Evolutionary conservation across 37 sponge, comb jelly and placozoan genomes (phyloP), one percentile per base, ranked within the genome.

Genomic region (Axinella damicornis): DNA sequence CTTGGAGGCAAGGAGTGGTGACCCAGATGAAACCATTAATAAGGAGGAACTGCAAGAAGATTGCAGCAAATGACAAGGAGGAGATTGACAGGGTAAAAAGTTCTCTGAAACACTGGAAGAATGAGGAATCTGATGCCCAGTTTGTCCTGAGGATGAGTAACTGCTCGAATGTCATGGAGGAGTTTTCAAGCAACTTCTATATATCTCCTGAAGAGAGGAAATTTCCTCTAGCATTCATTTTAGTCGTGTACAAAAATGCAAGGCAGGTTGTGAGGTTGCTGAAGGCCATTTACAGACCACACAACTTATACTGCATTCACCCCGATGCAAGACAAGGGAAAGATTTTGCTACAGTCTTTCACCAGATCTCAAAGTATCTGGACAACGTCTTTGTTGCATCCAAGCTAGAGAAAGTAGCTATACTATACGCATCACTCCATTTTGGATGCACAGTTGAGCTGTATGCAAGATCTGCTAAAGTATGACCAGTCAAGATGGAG

Each of bases 261-360:
- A 31, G 53, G 37, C 83, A 83, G 33, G 40, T 73, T 33, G 53
- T 83, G 19, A 73, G 83, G 4, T 35, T 73, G 22, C 25, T 83
- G 52, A 83, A 83, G 73, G 73, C 52, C 33, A 71, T 83, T 20
- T 83, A 83, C 36, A 53, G 83, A 30, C 83, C 73, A 2, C 83
- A 83, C 13, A 83, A 83, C 74, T 27, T 57, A 20, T 83, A 83
- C 25, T 83, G 83, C 33, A 58, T 73, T 37, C 83, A 83, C 63
- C 31, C 38, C 5, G 83, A 83, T 73, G 37, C 59, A 38, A 83
- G 56, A 37, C 40, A 46, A 22, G 38, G 55, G 16, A 16, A 41
- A n/a, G 37, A 28, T 14, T 83, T 83, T 61, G 56, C 19, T 15
- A 17, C 71, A 22, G 41, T 55, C 36, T 73, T 83, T 35, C 57